These are phyloP conservation scores for Gallinago jamesoni DNA, from an alignment of 2,113 vertebrate species.

Conservation along the genomic window DNA sequence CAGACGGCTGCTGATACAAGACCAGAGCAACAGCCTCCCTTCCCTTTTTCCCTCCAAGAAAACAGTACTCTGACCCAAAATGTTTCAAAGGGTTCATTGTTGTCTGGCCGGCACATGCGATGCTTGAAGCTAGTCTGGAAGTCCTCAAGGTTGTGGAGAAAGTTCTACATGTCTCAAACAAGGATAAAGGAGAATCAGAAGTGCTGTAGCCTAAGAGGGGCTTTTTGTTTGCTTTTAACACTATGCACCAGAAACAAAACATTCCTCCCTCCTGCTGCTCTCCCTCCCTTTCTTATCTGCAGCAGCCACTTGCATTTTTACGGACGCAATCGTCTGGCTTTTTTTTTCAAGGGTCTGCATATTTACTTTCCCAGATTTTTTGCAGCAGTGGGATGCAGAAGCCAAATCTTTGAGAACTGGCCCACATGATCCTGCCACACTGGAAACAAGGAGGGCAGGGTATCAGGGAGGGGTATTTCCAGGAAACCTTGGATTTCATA, in stretches of 20 bases:
- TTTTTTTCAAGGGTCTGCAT: neutral
- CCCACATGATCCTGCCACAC: neutral
- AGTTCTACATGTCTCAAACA: neutral
- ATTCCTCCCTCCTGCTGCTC: neutral
- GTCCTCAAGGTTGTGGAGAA: neutral
- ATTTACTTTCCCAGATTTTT: neutral
- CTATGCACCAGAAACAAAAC: neutral
- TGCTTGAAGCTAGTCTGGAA: neutral
- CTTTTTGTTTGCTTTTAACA: neutral
- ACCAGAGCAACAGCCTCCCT: neutral
- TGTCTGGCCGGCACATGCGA: neutral
- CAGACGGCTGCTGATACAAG: neutral
- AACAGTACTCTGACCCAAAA: neutral
- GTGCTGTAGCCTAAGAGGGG: neutral
- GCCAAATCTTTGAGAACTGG: neutral
- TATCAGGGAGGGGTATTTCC: neutral
- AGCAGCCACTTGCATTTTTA: neutral
- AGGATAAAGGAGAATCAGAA: too few relatives aligned
- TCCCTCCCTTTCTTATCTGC: neutral
- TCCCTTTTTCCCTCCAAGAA: neutral
- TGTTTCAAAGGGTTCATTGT: constrained; percentile 9
- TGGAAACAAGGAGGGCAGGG: neutral
- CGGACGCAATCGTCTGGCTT: rapidly evolving
- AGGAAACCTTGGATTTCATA: neutral
- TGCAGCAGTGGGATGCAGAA: neutral